Percentiles rank a stretch among this genome's conserved stretches.
Conservation (phyloP, 2,888 invertebrate genomes). For the Andrena flavipes region DNA sequence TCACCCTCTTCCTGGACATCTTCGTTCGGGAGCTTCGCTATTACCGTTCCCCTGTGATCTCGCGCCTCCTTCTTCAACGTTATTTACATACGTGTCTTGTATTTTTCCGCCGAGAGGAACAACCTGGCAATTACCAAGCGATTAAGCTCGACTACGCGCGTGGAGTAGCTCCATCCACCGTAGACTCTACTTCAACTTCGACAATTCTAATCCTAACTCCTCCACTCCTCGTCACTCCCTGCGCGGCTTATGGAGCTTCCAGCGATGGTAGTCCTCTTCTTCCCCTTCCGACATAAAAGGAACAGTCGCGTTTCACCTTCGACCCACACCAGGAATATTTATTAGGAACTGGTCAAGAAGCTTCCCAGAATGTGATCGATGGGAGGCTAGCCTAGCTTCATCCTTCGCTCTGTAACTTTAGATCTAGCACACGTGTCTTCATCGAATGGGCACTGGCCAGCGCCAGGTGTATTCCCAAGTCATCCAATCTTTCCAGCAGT, state of each 20-base stretch:
- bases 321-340: too few species aligned
- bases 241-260: neutral
- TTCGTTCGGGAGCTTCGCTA: constrained; percentile 23
- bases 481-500: neutral
- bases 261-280: too few species aligned
- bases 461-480: neutral
- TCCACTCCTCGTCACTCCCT: neutral
- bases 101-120: constrained; percentile 9
- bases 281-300: too few species aligned
- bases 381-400: neutral
- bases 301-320: too few species aligned
- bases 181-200: neutral
- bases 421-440: neutral
- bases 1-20: constrained; percentile 41
- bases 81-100: constrained; percentile 29
- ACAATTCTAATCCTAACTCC: constrained; percentile 2
- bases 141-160: constrained; percentile 18
- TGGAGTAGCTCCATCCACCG: neutral
- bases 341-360: neutral
- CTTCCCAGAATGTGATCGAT: neutral
- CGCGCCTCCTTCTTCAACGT: neutral
- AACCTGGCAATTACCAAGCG: constrained; percentile 11
- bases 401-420: neutral
- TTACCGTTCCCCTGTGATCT: constrained; percentile 37
- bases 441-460: neutral